phyloP scores from a whole-genome alignment of 2,797 vertebrate species.

The Alauda arvensis region DNA sequence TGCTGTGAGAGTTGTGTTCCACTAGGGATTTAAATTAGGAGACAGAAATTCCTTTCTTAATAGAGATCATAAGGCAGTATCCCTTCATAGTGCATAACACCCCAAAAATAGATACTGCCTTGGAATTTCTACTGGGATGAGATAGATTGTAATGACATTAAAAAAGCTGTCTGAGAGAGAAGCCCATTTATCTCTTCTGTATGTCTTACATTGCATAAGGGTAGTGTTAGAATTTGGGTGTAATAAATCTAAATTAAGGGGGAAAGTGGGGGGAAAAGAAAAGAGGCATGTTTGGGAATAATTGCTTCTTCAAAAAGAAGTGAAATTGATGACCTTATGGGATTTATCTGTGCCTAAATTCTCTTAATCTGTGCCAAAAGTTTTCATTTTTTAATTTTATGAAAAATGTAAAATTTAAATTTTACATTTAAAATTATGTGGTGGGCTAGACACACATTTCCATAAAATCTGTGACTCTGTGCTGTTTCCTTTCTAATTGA shows the following conservation, averaged over 20 bases:
- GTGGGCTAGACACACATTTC: not conserved
- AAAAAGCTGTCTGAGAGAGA: not conserved
- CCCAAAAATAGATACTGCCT: not conserved
- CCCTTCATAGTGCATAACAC: not conserved
- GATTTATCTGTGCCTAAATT: not conserved
- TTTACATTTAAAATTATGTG: not conserved
- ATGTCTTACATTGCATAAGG: not conserved
- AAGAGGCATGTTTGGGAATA: not conserved
- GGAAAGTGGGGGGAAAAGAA: rapidly evolving
- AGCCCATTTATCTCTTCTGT: not conserved
- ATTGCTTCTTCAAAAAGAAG: not conserved
- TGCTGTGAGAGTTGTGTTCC: not conserved
- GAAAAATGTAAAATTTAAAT: too few relatives aligned
- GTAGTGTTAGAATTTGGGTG: not conserved
- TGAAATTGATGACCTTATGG: not conserved
- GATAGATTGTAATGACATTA: not conserved
- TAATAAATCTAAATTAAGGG: not conserved
- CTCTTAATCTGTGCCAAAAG: not conserved
- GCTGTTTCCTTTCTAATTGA: not conserved
- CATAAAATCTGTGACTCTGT: not conserved
- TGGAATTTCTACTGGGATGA: not conserved
- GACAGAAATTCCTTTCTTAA: not conserved
- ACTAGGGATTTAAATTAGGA: not conserved
- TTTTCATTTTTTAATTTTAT: too few relatives aligned
- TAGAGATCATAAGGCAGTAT: not conserved